phyloP scores from a whole-genome alignment of 2,113 vertebrate genomes.

The Leucoraja erinaceus region DNA sequence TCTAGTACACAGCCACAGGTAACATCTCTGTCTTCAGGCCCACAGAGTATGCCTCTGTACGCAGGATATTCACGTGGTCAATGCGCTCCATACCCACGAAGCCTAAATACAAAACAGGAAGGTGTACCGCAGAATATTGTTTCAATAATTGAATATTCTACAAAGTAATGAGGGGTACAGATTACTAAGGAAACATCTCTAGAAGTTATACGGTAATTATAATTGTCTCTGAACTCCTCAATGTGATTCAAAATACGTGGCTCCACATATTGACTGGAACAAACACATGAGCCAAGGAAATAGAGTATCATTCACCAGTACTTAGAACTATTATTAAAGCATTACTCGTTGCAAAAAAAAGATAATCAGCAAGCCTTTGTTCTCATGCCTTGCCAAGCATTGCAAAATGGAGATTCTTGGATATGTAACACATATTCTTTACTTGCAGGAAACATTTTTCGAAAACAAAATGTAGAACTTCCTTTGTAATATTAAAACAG shows the following conservation, averaged over 20 bases:
- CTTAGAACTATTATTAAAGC: not conserved
- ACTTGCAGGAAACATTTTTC: not conserved
- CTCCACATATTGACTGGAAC: not conserved
- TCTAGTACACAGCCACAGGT: too few species aligned
- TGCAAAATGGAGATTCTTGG: not conserved
- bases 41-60: too few species aligned
- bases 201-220: not conserved
- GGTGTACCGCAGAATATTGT: not conserved
- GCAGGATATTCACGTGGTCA: too few species aligned
- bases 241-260: slow-evolving; percentile 42
- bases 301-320: not conserved
- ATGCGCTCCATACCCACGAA: too few species aligned
- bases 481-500: not conserved
- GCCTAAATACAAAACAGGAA: not conserved
- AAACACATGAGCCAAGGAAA: not conserved
- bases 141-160: not conserved
- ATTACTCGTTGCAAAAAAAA: not conserved
- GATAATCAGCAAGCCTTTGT: not conserved
- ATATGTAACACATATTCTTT: not conserved
- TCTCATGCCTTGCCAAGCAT: not conserved
- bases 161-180: not conserved
- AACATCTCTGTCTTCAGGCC: too few species aligned
- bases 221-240: not conserved
- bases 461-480: not conserved
- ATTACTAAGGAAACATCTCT: not conserved